phyloP scores from a whole-genome alignment of 1,140 invertebrate genomes.

The Arion vulgaris region DNA sequence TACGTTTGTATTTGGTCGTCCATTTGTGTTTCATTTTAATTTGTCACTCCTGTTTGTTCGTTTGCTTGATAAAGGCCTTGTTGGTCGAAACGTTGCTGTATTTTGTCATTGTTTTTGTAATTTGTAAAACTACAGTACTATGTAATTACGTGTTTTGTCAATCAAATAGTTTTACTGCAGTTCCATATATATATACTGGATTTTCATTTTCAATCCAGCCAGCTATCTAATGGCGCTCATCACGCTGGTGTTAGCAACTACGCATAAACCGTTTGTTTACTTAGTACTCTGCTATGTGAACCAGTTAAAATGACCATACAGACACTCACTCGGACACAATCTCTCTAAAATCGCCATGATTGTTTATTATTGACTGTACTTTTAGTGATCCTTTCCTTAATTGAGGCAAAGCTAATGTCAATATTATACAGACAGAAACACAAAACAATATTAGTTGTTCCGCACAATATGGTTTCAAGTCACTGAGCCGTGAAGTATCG shows the following conservation, averaged over 20 bases:
- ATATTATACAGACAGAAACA: not conserved
- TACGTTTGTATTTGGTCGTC: too few species aligned
- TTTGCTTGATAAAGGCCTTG: too few species aligned
- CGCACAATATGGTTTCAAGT: not conserved
- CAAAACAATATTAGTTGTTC: not conserved
- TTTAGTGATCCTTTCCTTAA: not conserved
- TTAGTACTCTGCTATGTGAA: not conserved
- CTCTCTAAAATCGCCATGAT: not conserved
- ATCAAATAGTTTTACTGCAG: too few species aligned
- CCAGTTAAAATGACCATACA: not conserved
- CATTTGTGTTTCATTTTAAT: too few species aligned
- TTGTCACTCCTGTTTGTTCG: too few species aligned
- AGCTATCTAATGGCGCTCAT: conserved; percentile 9
- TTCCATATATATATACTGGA: too few species aligned
- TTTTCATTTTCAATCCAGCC: too few species aligned
- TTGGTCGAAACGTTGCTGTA: too few species aligned
- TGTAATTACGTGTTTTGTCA: too few species aligned
- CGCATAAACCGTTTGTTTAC: not conserved
- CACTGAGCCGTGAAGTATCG: not conserved
- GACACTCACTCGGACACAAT: not conserved
- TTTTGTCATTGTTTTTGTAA: too few species aligned
- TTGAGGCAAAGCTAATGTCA: not conserved
- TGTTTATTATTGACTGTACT: not conserved
- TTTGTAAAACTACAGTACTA: too few species aligned
- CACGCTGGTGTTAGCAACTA: not conserved